Evolutionary conservation across 1,140 invertebrate species (phyloP).

Genomic region (Melanaphis sacchari): DNA sequence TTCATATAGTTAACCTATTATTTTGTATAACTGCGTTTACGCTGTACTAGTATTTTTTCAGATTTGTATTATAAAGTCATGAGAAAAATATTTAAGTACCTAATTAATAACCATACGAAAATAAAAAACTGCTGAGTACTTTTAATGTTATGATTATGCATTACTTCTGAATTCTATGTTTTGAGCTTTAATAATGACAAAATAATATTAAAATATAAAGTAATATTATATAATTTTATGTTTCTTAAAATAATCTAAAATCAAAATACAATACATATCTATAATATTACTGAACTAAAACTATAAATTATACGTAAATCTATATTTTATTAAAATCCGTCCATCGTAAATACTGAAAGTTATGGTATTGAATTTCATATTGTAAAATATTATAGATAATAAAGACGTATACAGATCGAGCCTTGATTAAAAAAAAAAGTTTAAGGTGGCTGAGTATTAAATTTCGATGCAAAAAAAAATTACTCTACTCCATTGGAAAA

Average conservation of each 20-base stretch:
- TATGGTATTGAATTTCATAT: constrained; percentile 10
- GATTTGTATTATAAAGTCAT: neutral
- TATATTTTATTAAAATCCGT: neutral
- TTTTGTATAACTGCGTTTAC: neutral
- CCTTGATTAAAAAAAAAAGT: constrained; percentile 12
- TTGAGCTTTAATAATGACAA: neutral
- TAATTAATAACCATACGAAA: neutral
- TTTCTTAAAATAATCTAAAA: too few relatives aligned
- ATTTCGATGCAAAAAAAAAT: neutral
- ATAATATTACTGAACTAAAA: neutral
- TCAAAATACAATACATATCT: neutral
- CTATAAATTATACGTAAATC: neutral
- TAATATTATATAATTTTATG: neutral
- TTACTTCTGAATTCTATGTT: neutral
- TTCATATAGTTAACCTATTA: neutral
- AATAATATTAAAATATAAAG: neutral
- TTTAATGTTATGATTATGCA: neutral
- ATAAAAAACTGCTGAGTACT: neutral
- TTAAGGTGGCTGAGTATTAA: neutral
- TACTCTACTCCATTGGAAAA: neutral
- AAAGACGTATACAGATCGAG: neutral
- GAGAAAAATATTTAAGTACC: too few relatives aligned
- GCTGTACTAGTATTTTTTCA: neutral
- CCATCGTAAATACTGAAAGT: neutral
- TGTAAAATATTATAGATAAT: neutral